Evolutionary conservation across 2,113 vertebrate species (phyloP), one percentile per base, ranked within the genome.

Genomic region (Oncorhynchus mykiss): DNA sequence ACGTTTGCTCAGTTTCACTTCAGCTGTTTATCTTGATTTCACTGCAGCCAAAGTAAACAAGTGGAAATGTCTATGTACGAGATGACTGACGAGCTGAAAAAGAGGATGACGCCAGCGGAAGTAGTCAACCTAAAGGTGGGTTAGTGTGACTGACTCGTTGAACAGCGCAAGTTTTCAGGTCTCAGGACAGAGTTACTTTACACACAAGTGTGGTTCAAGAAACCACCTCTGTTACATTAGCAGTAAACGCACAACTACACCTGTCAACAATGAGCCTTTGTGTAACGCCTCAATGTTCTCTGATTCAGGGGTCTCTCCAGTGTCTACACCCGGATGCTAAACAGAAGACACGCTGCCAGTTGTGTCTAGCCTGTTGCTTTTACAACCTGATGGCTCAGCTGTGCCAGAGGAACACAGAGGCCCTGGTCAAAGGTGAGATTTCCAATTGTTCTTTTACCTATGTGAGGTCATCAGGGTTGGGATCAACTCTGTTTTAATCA

Each of bases 321-420:
- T 96, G 95, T 84, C 80, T 88, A 22, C 88, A 93, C 74, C 88
- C 87, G 9, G 93, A 95, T 69, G 20, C 66, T 51, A 95, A 94
- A 71, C 92, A 91, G 59, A 92, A 93, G 88, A 94, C 91, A n/a
- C 94, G 94, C 39, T 96, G 95, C 87, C 93, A 92, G 78, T 88
- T 91, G 1, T 96, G 95, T 74, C 80, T 93, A 64, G 87, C 95
- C 2, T 96, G 95, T 80, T 66, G 77, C 71, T 95, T 84, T 91
- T 96, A 93, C 83, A 92, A 88, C 79, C 79, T 95, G 81, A 90
- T 95, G 82, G 93, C 90, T 71, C 93, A 94, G 62, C 81, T 96
- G 72, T 95, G 93, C 80, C 92, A 95, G 71, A 93, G 87, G 77
- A 95, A 93, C 89, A 95, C 93, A 7, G 94, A 96, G 66, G 93